Evolutionary conservation across 2,888 invertebrate genomes (phyloP), one percentile per base, ranked within the genome.

Genomic region (Andrena hattorfiana): DNA sequence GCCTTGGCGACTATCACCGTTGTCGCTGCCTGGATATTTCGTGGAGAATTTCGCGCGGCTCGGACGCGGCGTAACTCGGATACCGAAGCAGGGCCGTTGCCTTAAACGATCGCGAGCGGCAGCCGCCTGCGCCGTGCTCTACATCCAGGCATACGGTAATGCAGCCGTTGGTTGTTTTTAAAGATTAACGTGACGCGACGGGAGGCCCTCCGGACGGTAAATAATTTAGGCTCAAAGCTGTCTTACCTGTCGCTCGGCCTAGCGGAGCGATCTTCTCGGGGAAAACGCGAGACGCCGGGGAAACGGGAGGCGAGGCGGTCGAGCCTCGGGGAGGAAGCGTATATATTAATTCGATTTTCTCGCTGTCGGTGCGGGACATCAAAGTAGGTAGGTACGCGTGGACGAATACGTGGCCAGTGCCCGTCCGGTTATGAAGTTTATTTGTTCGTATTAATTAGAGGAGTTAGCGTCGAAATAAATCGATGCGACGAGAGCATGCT

Each of bases 201-300:
- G 72, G 59, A 54, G 66, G 62, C 59, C 73, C 77, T 16, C 63
- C 32, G 71, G 75, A 75, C 66, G 79, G 60, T 87, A 87, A 87
- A 87, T 81, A 85, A 87, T 85, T 87, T 87, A 87, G 69, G 85
- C 83, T 87, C 83, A 78, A 85, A 83, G 83, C 74, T 81, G 86
- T 81, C 83, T 76, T 68, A 68, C 74, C 83, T 71, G 75, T 87
- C 74, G 67, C 64, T 3, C 48, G 66, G 63, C 16, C 62, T 62
- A 26, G 60, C 60, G 85, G 68, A 35, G 28, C 69, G 54, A 63
- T 75, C 42, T 54, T 56, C 68, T 67, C 70, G 67, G 63, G 74
- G 67, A 49, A 60, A 70, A 54, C 48, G 67, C 32, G 62, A 35
- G 73, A 30, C 49, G n/a, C 7, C 4, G 8, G 26, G 10, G 73